phyloP scores from a whole-genome alignment of 2,797 vertebrate species.

The Monodelphis domestica region DNA sequence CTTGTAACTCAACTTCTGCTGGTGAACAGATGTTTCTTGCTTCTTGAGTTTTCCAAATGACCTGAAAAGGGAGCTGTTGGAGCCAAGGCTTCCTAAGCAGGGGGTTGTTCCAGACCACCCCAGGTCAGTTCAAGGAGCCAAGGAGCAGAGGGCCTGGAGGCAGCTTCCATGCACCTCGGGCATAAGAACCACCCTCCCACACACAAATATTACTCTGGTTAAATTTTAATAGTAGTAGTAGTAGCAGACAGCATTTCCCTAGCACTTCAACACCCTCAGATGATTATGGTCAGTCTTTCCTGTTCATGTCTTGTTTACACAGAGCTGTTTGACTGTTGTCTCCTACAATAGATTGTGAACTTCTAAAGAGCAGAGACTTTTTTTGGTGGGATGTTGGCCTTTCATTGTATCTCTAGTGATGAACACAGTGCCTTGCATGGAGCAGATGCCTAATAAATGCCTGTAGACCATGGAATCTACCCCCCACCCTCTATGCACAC shows the following conservation, averaged over 20 bases:
- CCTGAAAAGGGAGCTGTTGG: neutral
- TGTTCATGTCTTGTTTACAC: neutral
- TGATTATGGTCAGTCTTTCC: neutral
- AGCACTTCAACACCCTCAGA: neutral
- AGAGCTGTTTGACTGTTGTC: neutral
- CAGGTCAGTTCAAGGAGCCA: neutral
- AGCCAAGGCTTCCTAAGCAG: neutral
- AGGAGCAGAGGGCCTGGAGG: neutral
- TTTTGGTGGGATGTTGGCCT: neutral
- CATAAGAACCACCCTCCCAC: neutral
- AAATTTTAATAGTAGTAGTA: no score
- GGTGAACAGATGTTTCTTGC: conserved; percentile 20
- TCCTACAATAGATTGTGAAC: neutral
- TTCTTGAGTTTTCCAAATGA: conserved; percentile 34
- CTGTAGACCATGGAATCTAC: neutral
- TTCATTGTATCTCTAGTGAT: neutral
- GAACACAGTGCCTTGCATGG: neutral
- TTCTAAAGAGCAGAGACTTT: neutral
- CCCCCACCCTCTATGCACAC: neutral
- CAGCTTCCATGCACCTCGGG: neutral
- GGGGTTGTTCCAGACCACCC: neutral
- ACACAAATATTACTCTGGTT: neutral
- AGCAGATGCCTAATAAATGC: neutral
- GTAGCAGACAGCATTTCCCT: neutral
- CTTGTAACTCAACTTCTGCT: neutral